A percentile compares a stretch with the other conserved stretches of the same genome.
Evolutionary conservation across 2,888 invertebrate species (phyloP).

Genomic region (Cantharis lateralis): DNA sequence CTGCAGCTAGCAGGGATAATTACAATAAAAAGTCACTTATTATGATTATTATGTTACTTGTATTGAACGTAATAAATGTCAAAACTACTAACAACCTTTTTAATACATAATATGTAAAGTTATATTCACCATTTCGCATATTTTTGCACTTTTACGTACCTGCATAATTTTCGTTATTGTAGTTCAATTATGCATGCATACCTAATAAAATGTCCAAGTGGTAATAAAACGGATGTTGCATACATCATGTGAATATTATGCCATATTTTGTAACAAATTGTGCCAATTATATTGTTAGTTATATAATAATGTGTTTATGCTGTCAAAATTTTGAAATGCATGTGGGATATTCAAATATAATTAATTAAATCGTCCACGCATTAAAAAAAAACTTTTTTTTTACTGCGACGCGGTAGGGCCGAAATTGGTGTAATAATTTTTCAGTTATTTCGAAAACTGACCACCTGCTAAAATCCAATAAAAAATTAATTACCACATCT

Average conservation of each 20-base stretch:
- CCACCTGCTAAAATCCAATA: neutral
- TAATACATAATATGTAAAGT: neutral
- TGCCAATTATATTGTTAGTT: constrained; percentile 15
- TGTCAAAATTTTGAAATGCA: constrained; percentile 9
- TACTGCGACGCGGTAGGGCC: neutral
- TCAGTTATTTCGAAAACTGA: too few species aligned
- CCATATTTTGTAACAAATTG: constrained; percentile 15
- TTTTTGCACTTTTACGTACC: constrained; percentile 3
- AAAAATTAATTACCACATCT: neutral
- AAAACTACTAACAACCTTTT: neutral
- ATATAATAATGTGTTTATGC: constrained; percentile 17
- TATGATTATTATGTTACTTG: neutral
- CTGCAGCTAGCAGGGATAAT: neutral
- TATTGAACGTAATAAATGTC: neutral
- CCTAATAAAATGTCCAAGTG: constrained; percentile 13
- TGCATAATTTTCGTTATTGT: constrained; percentile 11
- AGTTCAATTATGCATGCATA: constrained; percentile 13
- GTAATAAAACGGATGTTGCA: constrained; percentile 13
- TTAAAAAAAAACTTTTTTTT: neutral
- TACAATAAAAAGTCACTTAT: neutral
- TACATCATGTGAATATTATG: constrained; percentile 3
- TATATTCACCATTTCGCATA: constrained; percentile 1
- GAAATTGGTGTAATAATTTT: neutral
- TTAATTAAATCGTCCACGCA: neutral
- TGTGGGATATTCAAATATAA: neutral